A percentile compares a stretch with the other conserved stretches of the same genome.
Evolutionary conservation across 2,888 invertebrate species (phyloP).

Genomic region (Euplagia quadripunctaria): DNA sequence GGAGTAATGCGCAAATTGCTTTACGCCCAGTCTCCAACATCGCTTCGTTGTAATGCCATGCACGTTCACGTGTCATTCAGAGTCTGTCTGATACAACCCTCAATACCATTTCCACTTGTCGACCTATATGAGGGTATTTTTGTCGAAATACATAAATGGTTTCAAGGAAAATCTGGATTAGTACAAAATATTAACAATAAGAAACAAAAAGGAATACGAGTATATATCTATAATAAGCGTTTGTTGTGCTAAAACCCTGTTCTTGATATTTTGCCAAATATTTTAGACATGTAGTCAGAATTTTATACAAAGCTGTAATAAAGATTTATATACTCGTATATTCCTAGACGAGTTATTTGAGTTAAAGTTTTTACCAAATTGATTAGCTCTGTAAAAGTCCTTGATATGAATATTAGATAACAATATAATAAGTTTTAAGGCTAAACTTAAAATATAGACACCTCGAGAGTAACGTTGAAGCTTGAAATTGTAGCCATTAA

Average conservation of each 20-base stretch:
- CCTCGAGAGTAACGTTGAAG: background rate
- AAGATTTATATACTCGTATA: slow-evolving; percentile 28
- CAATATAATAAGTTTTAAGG: background rate
- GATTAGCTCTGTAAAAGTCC: background rate
- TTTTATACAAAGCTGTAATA: slow-evolving; percentile 21
- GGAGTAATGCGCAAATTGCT: slow-evolving; percentile 56
- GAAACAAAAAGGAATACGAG: slow-evolving; percentile 3
- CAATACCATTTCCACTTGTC: background rate
- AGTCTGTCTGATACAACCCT: slow-evolving; percentile 4
- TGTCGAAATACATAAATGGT: too few relatives aligned
- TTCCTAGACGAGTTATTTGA: slow-evolving; percentile 12
- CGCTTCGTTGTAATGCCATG: slow-evolving; percentile 5
- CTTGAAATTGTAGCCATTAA: background rate
- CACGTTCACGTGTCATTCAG: slow-evolving; percentile 10
- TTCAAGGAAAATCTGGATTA: background rate
- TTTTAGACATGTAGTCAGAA: slow-evolving; percentile 27
- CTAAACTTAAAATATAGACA: background rate
- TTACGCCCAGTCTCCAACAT: slow-evolving; percentile 33
- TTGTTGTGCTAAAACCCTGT: slow-evolving; percentile 18
- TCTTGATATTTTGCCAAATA: slow-evolving; percentile 45
- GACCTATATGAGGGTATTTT: background rate
- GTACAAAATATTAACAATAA: background rate
- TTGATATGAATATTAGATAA: background rate
- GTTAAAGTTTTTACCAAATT: slow-evolving; percentile 8
- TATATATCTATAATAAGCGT: slow-evolving; percentile 1